These are phyloP conservation scores for Centruroides sculpturatus DNA, from an alignment of 1,140 invertebrate genomes.

Conservation along the genomic window DNA sequence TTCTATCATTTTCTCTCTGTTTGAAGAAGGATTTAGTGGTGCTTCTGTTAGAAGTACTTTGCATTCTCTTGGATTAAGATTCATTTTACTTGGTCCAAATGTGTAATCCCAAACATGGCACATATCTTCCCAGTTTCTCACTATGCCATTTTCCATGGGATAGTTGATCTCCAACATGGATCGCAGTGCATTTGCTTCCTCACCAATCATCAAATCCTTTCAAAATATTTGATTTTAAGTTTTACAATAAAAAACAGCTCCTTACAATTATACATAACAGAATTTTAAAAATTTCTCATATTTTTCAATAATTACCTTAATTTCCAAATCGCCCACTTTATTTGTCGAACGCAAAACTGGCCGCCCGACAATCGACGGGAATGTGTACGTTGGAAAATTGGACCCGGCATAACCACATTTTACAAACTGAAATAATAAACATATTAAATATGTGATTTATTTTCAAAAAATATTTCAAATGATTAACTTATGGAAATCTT, in stretches of 20 bases:
- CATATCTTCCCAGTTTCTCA: slow-evolving; percentile 95
- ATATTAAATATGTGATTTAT: too few species aligned
- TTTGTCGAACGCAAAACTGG: slow-evolving; percentile 94
- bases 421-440: slow-evolving; percentile 63
- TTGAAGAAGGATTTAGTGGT: slow-evolving; percentile 97
- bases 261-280: too few species aligned
- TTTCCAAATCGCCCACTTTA: slow-evolving; percentile 96
- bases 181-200: slow-evolving; percentile 90
- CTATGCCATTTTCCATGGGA: slow-evolving; percentile 95
- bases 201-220: slow-evolving; percentile 97
- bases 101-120: slow-evolving; percentile 98
- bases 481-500: too few species aligned
- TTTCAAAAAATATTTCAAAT: too few species aligned
- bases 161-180: slow-evolving; percentile 98
- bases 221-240: slow-evolving; percentile 19
- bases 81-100: slow-evolving; percentile 92
- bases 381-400: slow-evolving; percentile 96
- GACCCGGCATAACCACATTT: slow-evolving; percentile 99
- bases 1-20: slow-evolving; percentile 97
- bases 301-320: slow-evolving; percentile 57
- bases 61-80: slow-evolving; percentile 82
- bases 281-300: too few species aligned
- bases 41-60: slow-evolving; percentile 96
- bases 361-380: slow-evolving; percentile 95
- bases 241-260: too few species aligned